phyloP scores from a whole-genome alignment of 2,113 vertebrate species.

The Mixornis gularis region DNA sequence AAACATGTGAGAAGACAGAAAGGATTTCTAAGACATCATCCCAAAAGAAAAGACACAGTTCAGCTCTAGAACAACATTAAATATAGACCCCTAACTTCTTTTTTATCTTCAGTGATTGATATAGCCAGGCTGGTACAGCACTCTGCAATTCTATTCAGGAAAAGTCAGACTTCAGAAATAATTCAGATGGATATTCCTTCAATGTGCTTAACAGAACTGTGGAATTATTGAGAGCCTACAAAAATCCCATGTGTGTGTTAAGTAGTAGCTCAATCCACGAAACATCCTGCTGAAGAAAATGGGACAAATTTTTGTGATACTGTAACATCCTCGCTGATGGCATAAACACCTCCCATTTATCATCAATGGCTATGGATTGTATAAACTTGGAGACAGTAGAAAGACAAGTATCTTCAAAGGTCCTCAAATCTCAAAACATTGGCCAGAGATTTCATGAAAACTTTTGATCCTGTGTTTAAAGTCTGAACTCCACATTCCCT shows the following conservation, averaged over 20 bases:
- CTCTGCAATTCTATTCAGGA: background rate
- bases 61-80: background rate
- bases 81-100: background rate
- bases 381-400: background rate
- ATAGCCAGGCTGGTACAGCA: background rate
- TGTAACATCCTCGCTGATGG: background rate
- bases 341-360: background rate
- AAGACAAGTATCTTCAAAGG: background rate
- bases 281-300: background rate
- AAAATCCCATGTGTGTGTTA: background rate
- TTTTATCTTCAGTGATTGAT: background rate
- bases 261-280: background rate
- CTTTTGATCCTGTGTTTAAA: background rate
- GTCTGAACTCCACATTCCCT: background rate
- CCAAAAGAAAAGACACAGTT: background rate
- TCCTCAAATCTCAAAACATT: background rate
- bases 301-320: background rate
- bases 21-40: background rate
- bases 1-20: background rate
- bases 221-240: background rate
- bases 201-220: background rate
- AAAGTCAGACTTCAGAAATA: background rate
- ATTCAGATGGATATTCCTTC: background rate
- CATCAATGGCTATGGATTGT: background rate
- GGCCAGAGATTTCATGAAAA: background rate